Base-by-base conservation (phyloP, 2,888 invertebrate genomes). In the Cataglyphis livida region DNA sequence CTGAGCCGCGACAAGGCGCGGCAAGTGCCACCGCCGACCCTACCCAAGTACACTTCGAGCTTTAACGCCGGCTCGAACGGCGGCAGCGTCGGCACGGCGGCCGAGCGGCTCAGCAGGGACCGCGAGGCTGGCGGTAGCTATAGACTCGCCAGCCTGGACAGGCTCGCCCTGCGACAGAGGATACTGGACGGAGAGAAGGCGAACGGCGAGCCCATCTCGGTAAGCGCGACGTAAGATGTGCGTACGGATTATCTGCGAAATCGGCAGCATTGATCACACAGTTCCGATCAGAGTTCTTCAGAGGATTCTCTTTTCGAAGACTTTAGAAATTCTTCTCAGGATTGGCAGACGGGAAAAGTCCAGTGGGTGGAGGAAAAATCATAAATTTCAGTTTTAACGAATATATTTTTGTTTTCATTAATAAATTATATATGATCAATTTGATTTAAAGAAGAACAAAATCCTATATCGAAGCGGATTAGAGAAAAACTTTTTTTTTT, bases 81-180 rank as follows among this genome's bases (percentile, higher is more conserved):
- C 32, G 81, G 96, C 92, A 96, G 96, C 89, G 95, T 96, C 87
- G 97, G 97, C 90, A 97, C 97, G 68, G 85, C 91, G 32, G 84
- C 87, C 66, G 95, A 95, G 78, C 94, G 96, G 65, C 95, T 97
- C 84, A 96, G 96, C 90, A 95, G 97, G 84, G 97, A 97, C 88
- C 95, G 95, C 88, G 97, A 97, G 92, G 96, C 96, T 90, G 97
- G 97, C 89, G 97, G 97, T 91, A 97, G 97, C 79, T 98, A 98
- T 95, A 95, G 96, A 87, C 95, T 98, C 90, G 97, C 98, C 79
- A 98, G 98, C 94, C 96, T 98, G 87, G 98, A 98, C 95, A 96
- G 98, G 93, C 95, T 98, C 93, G 98, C 98, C 66, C 96, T 97
- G 90, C 96, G 98, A 84, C 98, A 98, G 95, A 96, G 98, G 93